Evolutionary conservation across 2,797 vertebrate genomes (phyloP), one percentile per base, ranked within the genome.

Genomic region (Champsocephalus esox): DNA sequence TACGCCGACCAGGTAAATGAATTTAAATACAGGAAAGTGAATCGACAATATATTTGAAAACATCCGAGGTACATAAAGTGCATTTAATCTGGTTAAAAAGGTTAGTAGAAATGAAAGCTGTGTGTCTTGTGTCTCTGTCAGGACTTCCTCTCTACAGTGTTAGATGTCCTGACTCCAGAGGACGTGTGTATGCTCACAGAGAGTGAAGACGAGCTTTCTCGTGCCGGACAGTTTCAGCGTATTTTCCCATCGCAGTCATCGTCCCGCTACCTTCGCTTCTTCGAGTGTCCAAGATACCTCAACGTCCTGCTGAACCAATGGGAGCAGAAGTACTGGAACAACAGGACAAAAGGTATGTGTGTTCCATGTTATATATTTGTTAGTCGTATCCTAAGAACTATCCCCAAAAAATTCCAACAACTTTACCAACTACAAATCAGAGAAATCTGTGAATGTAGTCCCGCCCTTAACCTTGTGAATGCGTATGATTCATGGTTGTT

Each of bases 241-340:
- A 80, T 98, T 45, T 99, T 99, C 83, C 98, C 98, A 2, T 96
- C 95, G 1, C 86, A 91, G 21, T 63, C 92, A 9, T 97, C 98
- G 5, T 96, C 95, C 19, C 96, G 93, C 7, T 99, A 99, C 94
- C 94, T 99, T 63, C 96, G 93, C 64, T 99, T 99, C 93, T 99
- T 99, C 0, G 96, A 99, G 78, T 95, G 95, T 73, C 96, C 93
- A 1, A 95, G 97, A 50, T 99, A 99, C 92, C 96, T 96, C 88
- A 99, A 97, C 91, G 95, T 99, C 81, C 95, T 99, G 77, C 94
- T 97, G 56, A 94, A 96, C 75, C 97, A 97, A 76, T 99, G 98
- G 98, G 98, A 99, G 73, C 95, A 94, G 85, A 98, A 95, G 78
- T 94, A 96, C 91, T 94, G 94, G 85, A 90, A 87, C 82, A 92